Base-by-base conservation (phyloP, 1,140 invertebrate genomes). In the Trichonephila inaurata region DNA sequence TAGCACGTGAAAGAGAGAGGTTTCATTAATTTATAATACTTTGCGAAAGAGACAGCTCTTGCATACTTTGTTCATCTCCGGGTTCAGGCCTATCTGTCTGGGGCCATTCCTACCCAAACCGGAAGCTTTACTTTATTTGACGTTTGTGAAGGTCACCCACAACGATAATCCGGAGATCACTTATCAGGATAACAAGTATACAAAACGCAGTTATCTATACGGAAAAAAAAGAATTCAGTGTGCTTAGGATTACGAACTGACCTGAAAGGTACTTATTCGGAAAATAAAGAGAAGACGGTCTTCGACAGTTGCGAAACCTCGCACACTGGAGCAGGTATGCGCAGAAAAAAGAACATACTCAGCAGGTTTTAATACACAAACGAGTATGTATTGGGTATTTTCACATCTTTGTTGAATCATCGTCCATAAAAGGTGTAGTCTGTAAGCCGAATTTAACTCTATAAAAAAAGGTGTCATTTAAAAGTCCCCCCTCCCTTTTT, bases 131-230 rank as follows among this genome's bases (percentile, higher is more conserved):
- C 21, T 83, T 44, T 51, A 51, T 51, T 51, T 21, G 7, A 83
- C 6, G 44, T 83, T n/a, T 44, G 33, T 33, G 85, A 87, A 64
- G 60, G 85, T 87, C 58, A 64, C n/a, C 19, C 58, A 77, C 24
- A 77, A 77, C 12, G n/a, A 12, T 85, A 85, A 85, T 85, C 58
- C 44, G 7, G 16, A 64, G 60, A 87, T 87, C 60, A 60, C 58
- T 28, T 62, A 33, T n/a, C 24, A 87, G 58, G 85, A 87, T 62
- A 85, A 19, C 77, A 77, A 21, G 44, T 51, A 83, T 83, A 64
- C 16, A 69, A 69, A 69, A 69, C 66, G n/a, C n/a, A 69, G 66
- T 69, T 69, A 69, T 69, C 66, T 69, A 1, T 3, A 62, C 61
- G 16, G 5, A 24, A 24, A 40, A 40, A 40, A 24, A 69, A 12